Base-by-base conservation (phyloP, 2,113 vertebrate genomes). In the Lophochroa leadbeateri region DNA sequence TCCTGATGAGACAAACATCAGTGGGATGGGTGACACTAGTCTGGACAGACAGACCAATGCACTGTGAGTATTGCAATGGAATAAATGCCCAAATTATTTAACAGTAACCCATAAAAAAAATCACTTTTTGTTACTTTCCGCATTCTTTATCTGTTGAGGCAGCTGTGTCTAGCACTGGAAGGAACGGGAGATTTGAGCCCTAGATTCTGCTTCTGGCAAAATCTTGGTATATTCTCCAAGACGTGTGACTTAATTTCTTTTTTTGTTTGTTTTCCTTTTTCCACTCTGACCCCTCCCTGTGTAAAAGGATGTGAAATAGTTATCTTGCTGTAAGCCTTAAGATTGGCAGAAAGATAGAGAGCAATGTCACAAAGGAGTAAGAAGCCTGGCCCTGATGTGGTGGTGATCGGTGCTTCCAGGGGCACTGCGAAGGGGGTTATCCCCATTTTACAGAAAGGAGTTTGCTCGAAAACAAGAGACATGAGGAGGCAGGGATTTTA, bases 291-390 rank as follows among this genome's bases (percentile, higher is more conserved):
- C 43, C 1, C 2, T 72, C 28, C 17, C 24, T 60, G 5, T 50
- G 16, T 82, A 75, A 83, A 85, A 90, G 19, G 11, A 27, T 33
- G 44, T 88, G 47, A 90, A 90, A 63, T 81, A 60, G 47, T 95
- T 82, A 7, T 85, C 24, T 76, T 61, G 7, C 52, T 80, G 12
- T 31, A 71, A 86, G 17, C 24, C 19, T 60, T 57, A 23, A 0
- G 7, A 21, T 8, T 29, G 11, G 13, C 63, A 50, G 57, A 35
- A 58, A 35, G 33, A 58, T 58, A 21, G 80, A 60, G 41, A 61
- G 46, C 5, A 2, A 0, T 37, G 60, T 31, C 44, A 35, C 46
- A 41, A 50, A 39, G 35, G 35, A 50, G 19, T 1, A 4, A 55
- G 46, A 75, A 63, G 41, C 46, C 46, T 78, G 46, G 11, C 17